A percentile compares a stretch with the other conserved stretches of the same genome.
Conservation (phyloP, 2,113 vertebrate species). For the Hyla sarda region DNA sequence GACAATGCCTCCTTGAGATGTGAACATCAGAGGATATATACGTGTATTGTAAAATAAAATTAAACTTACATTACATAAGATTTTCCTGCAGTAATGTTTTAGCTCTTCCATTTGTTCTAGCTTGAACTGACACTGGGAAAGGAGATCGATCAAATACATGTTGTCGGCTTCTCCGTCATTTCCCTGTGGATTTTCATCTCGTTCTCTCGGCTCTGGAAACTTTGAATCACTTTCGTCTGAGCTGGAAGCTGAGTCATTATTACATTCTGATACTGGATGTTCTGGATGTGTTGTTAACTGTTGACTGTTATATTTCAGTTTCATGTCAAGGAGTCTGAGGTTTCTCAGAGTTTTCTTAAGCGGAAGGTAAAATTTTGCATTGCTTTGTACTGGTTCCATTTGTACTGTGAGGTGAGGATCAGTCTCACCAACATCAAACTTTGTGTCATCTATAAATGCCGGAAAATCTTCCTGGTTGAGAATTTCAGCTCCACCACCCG, state of each 20-base stretch:
- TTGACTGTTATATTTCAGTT: conserved; percentile 48
- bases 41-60: not conserved
- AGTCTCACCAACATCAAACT: not conserved
- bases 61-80: conserved; percentile 61
- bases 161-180: not conserved
- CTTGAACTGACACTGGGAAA: conserved; percentile 64
- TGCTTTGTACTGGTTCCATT: not conserved
- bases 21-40: not conserved
- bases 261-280: not conserved
- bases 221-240: conserved; percentile 50
- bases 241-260: conserved; percentile 49
- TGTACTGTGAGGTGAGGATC: not conserved
- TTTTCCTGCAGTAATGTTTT: conserved; percentile 60
- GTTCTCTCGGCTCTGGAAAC: not conserved
- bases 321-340: conserved; percentile 40
- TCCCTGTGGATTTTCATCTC: not conserved
- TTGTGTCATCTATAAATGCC: not conserved
- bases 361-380: conserved; percentile 36
- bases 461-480: not conserved
- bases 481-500: conserved; percentile 18
- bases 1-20: not conserved
- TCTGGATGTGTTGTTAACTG: conserved; percentile 43
- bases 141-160: conserved; percentile 60
- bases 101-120: conserved; percentile 66
- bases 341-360: conserved; percentile 48